Base-by-base conservation (phyloP, 2,888 invertebrate species). In the Elaeidobius kamerunicus region DNA sequence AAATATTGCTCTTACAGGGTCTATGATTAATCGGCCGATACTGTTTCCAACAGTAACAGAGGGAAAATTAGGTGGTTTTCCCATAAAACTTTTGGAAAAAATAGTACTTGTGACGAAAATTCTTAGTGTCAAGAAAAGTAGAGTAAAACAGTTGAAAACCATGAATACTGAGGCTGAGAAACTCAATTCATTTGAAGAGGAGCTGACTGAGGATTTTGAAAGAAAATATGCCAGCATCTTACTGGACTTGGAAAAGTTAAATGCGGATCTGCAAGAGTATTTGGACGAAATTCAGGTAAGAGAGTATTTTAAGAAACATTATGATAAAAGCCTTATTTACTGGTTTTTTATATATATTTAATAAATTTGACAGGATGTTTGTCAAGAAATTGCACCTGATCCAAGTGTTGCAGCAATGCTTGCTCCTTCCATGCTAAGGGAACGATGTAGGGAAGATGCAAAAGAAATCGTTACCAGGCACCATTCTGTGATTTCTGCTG, bases 111-210 rank as follows among this genome's bases (percentile, higher is more conserved):
- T 95, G 18, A 88, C 88, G 43, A 93, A 92, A 75, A 87, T 93
- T 59, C 76, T 97, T 32, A 80, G 82, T 55, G 83, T 85, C 1
- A 97, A 97, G 69, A 84, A 85, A 65, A 80, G 81, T 2, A 90
- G 90, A 76, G 84, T 96, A 7, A 81, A 84, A 62, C 81, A 84
- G 51, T 74, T 97, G 42, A 86, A 85, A 68, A 86, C 88, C 53
- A 88, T 93, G 83, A 97, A 97, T 67, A 81, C 87, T 53, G 89
- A 92, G 71, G 94, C 92, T 1, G 96, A 97, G 68, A 86, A 88
- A 72, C 81, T 84, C 69, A 84, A 85, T 72, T 88, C 90, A 1
- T 87, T 86, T 69, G 86, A 88, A 20, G 83, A 87, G 65, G 80
- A 81, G 56, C 81, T 91, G 65, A 82, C 88, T 3, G 84, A 88